Base-by-base conservation (phyloP, 2,113 vertebrate genomes). In the Psittacula cyanocephala region DNA sequence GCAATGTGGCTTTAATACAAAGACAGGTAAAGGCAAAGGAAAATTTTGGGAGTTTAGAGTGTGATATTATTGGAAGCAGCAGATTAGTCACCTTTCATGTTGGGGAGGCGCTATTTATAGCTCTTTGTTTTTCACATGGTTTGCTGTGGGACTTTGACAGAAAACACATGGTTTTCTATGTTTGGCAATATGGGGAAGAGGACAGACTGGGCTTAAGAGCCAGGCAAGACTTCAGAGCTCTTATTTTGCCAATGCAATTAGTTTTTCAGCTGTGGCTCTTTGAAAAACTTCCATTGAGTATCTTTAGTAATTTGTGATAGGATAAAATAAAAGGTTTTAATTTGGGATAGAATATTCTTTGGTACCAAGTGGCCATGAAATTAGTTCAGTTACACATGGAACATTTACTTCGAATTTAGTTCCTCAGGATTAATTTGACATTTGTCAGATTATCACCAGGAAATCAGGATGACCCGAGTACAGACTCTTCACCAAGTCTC, bases 91-190 rank as follows among this genome's bases (percentile, higher is more conserved):
- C 44, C 49, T 93, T 91, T 84, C 65, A 33, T 86, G 35, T 62
- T 75, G 69, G n/a, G 77, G 64, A 94, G 82, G 41, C 88, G 29
- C 57, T 96, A 96, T 92, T 97, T 88, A 88, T 84, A 96, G 80
- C 35, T 68, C 41, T 64, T 83, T 91, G 76, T 91, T 96, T 97
- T 94, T 92, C 95, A 93, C 86, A 44, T 69, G 47, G 69, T 88
- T 93, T 92, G 62, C 57, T 93, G 65, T 81, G 47, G 80, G 69
- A 81, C 60, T 92, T 88, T 68, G 90, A 78, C 72, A 92, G 83
- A 95, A 95, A 96, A 86, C 93, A 86, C 82, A 87, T 81, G 93
- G 55, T 89, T 81, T 84, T 89, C 74, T 95, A 22, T 68, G 74
- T 89, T 81, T 86, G 83, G 75, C 50, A 86, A 84, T 72, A 91